These are phyloP conservation scores for Tetramorium alpestre DNA, from an alignment of 1,140 invertebrate genomes.

Conservation along the genomic window DNA sequence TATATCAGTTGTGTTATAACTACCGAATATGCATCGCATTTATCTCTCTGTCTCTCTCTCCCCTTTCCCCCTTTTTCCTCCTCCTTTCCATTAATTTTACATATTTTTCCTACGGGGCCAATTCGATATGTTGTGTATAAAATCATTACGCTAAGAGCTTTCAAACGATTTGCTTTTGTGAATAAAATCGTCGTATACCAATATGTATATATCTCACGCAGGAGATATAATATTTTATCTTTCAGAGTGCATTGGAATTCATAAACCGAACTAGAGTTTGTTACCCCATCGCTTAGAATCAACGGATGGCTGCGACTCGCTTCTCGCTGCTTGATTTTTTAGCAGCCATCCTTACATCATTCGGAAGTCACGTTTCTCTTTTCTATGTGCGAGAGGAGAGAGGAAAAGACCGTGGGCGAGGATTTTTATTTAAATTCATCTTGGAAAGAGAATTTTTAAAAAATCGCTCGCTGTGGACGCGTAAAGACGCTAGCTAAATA, in stretches of 20 bases:
- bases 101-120: neutral
- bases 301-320: neutral
- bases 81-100: neutral
- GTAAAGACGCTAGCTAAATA: constrained; percentile 59
- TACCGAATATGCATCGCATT: neutral
- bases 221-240: neutral
- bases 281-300: neutral
- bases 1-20: neutral
- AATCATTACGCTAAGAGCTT: neutral
- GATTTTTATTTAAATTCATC: constrained; percentile 50
- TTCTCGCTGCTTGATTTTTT: constrained; percentile 10
- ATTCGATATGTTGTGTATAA: neutral
- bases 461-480: neutral
- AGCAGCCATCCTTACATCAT: constrained; percentile 18
- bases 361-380: constrained; percentile 44
- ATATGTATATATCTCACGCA: neutral
- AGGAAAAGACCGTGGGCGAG: neutral
- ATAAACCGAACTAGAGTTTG: constrained; percentile 19
- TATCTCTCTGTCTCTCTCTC: neutral
- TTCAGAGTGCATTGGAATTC: constrained; percentile 32
- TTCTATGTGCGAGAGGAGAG: neutral
- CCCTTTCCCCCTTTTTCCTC: too few species aligned
- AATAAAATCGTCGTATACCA: neutral
- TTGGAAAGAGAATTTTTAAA: constrained; percentile 40
- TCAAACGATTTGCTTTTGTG: neutral